These are phyloP conservation scores for Caenorhabditis panamensis DNA, from an alignment of 2,888 invertebrate species.

Conservation along the genomic window DNA sequence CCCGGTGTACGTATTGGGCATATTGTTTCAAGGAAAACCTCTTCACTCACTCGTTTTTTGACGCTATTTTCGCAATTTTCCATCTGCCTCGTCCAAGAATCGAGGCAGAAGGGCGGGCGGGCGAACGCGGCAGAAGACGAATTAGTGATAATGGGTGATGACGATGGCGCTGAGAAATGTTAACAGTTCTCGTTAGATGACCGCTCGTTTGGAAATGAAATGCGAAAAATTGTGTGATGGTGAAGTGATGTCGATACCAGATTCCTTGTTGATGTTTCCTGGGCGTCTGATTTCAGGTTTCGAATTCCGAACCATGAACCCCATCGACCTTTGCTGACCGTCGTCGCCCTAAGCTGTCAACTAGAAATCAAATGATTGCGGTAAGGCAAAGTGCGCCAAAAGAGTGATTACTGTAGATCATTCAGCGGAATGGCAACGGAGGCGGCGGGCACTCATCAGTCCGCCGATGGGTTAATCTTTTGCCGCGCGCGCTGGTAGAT, in stretches of 20 bases:
- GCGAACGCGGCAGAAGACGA: conserved; percentile 51
- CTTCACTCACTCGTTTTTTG: conserved; percentile 47
- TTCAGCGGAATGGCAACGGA: conserved; percentile 17
- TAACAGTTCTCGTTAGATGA: conserved; percentile 56
- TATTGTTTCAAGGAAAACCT: conserved; percentile 47
- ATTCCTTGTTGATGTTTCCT: conserved; percentile 17
- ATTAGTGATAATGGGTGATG: conserved; percentile 59
- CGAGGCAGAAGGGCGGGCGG: conserved; percentile 22
- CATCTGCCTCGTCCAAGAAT: conserved; percentile 49
- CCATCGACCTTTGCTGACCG: too few relatives aligned
- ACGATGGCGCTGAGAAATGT: conserved; percentile 56
- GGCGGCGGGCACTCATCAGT: conserved; percentile 30
- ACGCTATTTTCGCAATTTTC: conserved; percentile 32
- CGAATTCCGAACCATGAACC: too few relatives aligned
- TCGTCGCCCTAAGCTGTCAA: too few relatives aligned
- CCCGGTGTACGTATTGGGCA: conserved; percentile 34
- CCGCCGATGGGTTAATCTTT: conserved; percentile 58
- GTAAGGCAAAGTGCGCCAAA: conserved; percentile 25
- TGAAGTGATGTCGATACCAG: conserved; percentile 19
- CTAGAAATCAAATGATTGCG: not conserved
- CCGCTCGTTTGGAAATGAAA: conserved; percentile 40
- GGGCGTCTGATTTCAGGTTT: conserved; percentile 8
- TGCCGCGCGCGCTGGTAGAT: conserved; percentile 52
- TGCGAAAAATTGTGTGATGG: conserved; percentile 30
- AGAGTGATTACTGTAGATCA: conserved; percentile 27